phyloP scores from a whole-genome alignment of 2,113 vertebrate genomes.

The Pongo pygmaeus region DNA sequence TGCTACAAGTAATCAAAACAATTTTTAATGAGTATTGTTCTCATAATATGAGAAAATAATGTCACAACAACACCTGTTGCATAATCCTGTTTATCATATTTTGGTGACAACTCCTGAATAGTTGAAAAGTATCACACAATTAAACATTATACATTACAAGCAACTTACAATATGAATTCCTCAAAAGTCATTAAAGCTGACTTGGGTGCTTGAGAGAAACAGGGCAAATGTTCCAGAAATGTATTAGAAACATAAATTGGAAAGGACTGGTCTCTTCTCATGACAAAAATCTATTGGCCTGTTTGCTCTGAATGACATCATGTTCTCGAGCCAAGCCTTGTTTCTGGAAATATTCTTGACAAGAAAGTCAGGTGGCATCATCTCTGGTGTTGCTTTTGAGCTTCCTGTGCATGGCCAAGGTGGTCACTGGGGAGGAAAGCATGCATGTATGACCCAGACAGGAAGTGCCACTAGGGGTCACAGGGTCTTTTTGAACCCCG shows the following conservation, averaged over 20 bases:
- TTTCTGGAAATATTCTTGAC: background rate
- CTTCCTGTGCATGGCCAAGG: background rate
- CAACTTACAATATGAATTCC: background rate
- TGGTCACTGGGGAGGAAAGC: background rate
- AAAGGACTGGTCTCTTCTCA: background rate
- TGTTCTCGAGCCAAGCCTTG: background rate
- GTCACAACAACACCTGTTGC: background rate
- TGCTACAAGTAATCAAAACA: background rate
- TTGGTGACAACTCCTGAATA: background rate
- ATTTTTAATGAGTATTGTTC: background rate
- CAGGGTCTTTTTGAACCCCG: background rate
- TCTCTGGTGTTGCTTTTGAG: background rate
- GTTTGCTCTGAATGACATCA: background rate
- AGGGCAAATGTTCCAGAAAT: background rate
- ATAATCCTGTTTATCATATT: background rate
- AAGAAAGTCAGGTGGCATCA: background rate
- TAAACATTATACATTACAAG: background rate
- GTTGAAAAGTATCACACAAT: background rate
- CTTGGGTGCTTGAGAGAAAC: background rate
- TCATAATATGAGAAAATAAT: background rate
- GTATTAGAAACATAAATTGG: background rate
- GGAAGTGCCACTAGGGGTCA: background rate
- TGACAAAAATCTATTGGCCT: background rate
- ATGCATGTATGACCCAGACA: background rate
- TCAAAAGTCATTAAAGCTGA: background rate